Evolutionary conservation across 2,113 vertebrate species (phyloP).

Genomic region (Dicaeum eximium): DNA sequence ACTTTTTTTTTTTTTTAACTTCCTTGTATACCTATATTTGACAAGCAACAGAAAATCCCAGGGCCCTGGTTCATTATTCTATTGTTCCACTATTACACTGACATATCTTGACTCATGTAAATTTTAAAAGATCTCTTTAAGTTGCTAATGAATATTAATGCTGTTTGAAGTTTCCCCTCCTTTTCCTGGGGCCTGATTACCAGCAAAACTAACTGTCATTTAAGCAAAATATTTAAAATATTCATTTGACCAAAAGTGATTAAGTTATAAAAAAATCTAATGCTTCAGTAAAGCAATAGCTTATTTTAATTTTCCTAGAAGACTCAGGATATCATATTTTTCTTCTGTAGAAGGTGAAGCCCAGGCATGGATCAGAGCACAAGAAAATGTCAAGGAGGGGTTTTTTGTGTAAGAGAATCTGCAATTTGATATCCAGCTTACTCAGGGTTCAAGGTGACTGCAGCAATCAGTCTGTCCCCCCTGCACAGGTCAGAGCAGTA

Average conservation of each 20-base stretch:
- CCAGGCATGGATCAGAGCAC: background rate
- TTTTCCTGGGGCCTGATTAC: background rate
- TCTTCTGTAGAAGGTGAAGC: background rate
- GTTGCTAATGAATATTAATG: background rate
- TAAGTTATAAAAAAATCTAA: background rate
- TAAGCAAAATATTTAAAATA: background rate
- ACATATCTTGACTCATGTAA: background rate
- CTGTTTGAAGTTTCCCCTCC: background rate
- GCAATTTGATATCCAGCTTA: background rate
- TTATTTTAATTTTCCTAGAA: background rate
- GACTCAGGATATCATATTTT: background rate
- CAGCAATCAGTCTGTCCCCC: background rate
- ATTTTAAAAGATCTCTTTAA: background rate
- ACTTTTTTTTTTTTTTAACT: background rate
- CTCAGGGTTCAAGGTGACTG: background rate
- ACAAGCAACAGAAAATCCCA: background rate
- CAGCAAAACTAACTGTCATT: background rate
- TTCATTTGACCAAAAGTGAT: background rate
- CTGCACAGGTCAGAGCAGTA: background rate
- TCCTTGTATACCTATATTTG: background rate
- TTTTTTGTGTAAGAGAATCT: background rate
- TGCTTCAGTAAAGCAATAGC: background rate
- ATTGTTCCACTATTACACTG: background rate
- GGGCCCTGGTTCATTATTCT: background rate
- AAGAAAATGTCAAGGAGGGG: background rate